Evolutionary conservation across 2,797 vertebrate genomes (phyloP).

Genomic region (Spondyliosoma cantharus): DNA sequence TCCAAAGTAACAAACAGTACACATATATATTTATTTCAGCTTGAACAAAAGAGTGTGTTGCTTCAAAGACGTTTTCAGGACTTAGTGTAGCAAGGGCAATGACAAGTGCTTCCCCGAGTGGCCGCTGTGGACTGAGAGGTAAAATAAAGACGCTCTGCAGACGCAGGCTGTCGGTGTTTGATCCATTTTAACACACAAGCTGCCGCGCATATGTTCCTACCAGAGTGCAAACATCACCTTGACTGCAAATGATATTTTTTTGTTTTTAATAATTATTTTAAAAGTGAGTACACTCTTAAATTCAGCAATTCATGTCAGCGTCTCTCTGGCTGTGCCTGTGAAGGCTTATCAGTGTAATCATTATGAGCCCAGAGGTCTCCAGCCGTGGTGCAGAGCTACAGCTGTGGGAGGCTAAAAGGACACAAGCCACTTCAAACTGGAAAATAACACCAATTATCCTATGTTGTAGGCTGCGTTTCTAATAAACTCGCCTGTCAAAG

Average conservation of each 20-base stretch:
- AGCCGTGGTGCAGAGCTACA: not conserved
- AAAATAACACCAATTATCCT: not conserved
- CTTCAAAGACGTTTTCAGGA: slow-evolving; percentile 33
- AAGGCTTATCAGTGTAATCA: not conserved
- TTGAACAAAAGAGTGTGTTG: slow-evolving; percentile 19
- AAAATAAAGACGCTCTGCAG: slow-evolving; percentile 27
- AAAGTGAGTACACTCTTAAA: not conserved
- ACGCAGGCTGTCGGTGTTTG: not conserved
- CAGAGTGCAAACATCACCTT: not conserved
- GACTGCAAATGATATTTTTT: not conserved
- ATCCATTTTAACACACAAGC: slow-evolving; percentile 30
- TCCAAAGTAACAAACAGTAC: slow-evolving; percentile 9
- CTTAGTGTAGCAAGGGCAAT: slow-evolving; percentile 32
- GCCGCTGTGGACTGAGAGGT: slow-evolving; percentile 22
- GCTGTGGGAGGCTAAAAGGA: not conserved
- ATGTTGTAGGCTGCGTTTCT: not conserved
- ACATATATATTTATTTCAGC: slow-evolving; percentile 2
- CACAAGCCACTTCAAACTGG: not conserved
- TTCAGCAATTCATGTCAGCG: not conserved
- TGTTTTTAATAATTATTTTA: not conserved
- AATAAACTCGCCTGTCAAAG: too few relatives aligned
- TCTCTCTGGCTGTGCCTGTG: not conserved
- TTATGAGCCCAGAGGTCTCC: not conserved
- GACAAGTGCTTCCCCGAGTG: slow-evolving; percentile 46
- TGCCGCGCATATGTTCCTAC: not conserved